These are phyloP conservation scores for Cheilosia impressa DNA, from an alignment of 2,888 invertebrate species.

Conservation along the genomic window DNA sequence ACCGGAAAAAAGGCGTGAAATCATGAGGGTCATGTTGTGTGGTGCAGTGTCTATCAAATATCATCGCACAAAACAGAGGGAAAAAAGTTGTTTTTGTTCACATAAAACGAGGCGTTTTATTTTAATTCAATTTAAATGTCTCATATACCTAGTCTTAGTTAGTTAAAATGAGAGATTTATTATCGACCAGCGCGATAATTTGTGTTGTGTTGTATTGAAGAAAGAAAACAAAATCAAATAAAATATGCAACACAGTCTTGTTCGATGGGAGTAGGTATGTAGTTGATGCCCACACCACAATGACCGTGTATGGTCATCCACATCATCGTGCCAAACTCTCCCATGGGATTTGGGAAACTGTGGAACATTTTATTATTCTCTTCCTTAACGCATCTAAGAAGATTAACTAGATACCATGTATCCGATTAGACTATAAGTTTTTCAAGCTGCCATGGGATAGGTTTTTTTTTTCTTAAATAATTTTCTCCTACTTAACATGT, in stretches of 20 bases:
- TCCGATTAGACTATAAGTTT: slow-evolving; percentile 17
- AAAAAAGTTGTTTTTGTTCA: not conserved
- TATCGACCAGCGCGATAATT: slow-evolving; percentile 26
- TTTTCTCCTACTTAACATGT: slow-evolving; percentile 28
- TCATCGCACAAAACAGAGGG: slow-evolving; percentile 6
- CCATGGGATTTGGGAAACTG: slow-evolving; percentile 7
- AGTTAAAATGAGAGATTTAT: slow-evolving; percentile 35
- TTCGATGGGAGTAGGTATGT: not conserved
- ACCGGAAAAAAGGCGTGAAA: slow-evolving; percentile 18
- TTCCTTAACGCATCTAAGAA: slow-evolving; percentile 20
- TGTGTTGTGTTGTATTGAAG: slow-evolving; percentile 5
- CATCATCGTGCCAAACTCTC: slow-evolving; percentile 10
- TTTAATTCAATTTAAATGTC: slow-evolving; percentile 41
- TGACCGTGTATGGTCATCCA: not conserved
- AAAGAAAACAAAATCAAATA: slow-evolving; percentile 53
- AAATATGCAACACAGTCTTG: slow-evolving; percentile 45
- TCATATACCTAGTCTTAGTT: not conserved
- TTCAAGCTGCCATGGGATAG: not conserved
- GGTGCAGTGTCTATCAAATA: slow-evolving; percentile 13
- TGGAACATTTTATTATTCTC: slow-evolving; percentile 18
- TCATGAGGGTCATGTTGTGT: slow-evolving; percentile 48
- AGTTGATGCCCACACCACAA: slow-evolving; percentile 23
- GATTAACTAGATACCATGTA: slow-evolving; percentile 42
- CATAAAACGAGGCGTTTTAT: slow-evolving; percentile 33
- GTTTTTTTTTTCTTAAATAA: not conserved